These are phyloP conservation scores for Acipenser transmontanus DNA, from an alignment of 2,797 vertebrate genomes.

Conservation along the genomic window DNA sequence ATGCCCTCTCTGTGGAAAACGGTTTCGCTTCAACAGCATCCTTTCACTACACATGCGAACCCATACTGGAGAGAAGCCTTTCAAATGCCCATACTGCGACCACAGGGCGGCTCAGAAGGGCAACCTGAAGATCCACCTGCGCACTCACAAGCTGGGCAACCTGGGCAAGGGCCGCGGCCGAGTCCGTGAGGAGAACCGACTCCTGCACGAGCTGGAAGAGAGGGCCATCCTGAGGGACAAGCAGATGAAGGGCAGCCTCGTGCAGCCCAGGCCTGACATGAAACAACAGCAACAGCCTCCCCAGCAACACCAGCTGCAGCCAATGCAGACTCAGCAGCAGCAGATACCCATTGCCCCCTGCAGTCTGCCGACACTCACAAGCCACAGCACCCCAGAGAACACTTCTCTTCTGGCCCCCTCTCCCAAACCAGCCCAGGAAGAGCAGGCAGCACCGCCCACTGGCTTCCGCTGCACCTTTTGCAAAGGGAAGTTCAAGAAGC, in stretches of 20 bases:
- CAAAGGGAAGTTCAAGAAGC: slow-evolving; percentile 98
- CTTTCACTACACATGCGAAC: slow-evolving; percentile 96
- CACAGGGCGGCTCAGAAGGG: slow-evolving; percentile 96
- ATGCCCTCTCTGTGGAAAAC: slow-evolving; percentile 93
- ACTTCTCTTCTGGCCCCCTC: slow-evolving; percentile 78
- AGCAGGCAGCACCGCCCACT: slow-evolving; percentile 68
- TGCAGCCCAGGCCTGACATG: slow-evolving; percentile 63
- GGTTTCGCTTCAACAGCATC: slow-evolving; percentile 98
- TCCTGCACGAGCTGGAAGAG: slow-evolving; percentile 93
- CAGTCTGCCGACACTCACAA: slow-evolving; percentile 69
- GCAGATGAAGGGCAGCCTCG: slow-evolving; percentile 86
- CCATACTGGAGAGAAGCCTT: slow-evolving; percentile 96
- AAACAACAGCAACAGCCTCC: slow-evolving; percentile 53
- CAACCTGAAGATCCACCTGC: slow-evolving; percentile 95
- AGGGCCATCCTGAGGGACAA: slow-evolving; percentile 92
- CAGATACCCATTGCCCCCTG: slow-evolving; percentile 78
- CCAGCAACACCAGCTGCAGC: slow-evolving; percentile 46
- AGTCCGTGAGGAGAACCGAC: slow-evolving; percentile 89
- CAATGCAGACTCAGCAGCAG: slow-evolving; percentile 54
- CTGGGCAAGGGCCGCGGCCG: slow-evolving; percentile 94
- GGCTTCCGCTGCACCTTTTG: slow-evolving; percentile 96
- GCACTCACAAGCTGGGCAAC: slow-evolving; percentile 95
- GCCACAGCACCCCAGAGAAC: slow-evolving; percentile 69
- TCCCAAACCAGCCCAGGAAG: slow-evolving; percentile 84
- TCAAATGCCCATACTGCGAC: slow-evolving; percentile 98